Conservation (phyloP, 2,888 invertebrate species). For the Zygogramma bicolorata region DNA sequence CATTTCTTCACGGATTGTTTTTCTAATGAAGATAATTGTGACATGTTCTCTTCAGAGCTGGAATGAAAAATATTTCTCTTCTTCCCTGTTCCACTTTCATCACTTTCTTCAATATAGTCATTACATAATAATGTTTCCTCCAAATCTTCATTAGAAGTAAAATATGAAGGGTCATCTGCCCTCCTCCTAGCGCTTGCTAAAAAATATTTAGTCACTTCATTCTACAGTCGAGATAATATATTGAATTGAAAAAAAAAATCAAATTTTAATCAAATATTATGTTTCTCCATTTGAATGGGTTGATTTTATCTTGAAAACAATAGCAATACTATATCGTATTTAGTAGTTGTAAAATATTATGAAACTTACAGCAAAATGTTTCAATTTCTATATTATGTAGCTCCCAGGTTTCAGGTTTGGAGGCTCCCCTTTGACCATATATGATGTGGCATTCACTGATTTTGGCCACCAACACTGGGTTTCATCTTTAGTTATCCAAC, state of each 20-base stretch:
- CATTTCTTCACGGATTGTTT: no score
- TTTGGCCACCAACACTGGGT: no score
- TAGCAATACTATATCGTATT: neutral
- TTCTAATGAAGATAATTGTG: no score
- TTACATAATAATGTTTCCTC: no score
- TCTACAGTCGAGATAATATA: neutral
- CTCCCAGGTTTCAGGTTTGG: neutral
- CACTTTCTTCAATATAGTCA: no score
- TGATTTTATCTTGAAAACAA: neutral
- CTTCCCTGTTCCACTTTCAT: no score
- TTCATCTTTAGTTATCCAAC: no score
- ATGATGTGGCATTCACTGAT: neutral
- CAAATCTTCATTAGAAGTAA: neutral
- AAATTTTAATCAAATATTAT: no score
- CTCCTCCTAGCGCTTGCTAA: conserved; percentile 1
- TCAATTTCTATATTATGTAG: conserved; percentile 1
- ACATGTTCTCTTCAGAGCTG: no score
- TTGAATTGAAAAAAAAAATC: no score
- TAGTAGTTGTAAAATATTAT: neutral
- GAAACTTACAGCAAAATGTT: neutral
- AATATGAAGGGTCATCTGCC: neutral
- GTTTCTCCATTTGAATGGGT: no score
- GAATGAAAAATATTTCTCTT: no score
- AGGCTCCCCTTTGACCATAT: neutral
- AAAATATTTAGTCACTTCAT: neutral